phyloP scores from a whole-genome alignment of 2,888 invertebrate species.

The Petrolisthes manimaculis region DNA sequence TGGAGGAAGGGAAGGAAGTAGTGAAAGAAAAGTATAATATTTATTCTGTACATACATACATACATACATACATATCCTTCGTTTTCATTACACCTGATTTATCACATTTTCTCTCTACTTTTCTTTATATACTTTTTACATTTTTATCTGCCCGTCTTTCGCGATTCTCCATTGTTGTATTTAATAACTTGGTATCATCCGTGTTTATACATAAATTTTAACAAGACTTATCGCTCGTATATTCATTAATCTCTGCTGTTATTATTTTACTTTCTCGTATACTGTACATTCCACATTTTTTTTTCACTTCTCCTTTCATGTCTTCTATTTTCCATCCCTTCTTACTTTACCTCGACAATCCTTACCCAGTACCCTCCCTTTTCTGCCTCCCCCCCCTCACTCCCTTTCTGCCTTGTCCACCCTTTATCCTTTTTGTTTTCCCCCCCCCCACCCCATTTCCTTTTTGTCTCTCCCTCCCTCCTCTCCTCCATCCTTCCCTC shows the following conservation, averaged over 20 bases:
- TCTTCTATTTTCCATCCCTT: not conserved
- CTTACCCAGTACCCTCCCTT: not conserved
- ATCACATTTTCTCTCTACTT: no score
- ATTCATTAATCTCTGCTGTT: not conserved
- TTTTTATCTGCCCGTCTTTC: no score
- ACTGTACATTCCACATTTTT: not conserved
- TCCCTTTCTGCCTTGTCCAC: not conserved
- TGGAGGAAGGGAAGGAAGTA: no score
- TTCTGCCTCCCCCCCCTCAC: not conserved
- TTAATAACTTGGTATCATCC: no score
- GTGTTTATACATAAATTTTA: no score
- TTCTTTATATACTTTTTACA: no score
- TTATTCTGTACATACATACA: no score
- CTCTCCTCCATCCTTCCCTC: not conserved
- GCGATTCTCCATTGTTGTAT: no score
- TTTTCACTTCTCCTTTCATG: not conserved
- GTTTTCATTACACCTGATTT: no score
- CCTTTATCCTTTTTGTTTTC: not conserved
- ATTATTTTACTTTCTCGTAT: not conserved
- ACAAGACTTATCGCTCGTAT: not conserved
- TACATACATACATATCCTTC: no score
- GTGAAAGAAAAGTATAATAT: no score
- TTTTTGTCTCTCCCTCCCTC: constrained; percentile 3
- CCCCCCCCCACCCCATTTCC: not conserved
- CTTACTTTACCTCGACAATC: not conserved